phyloP scores from a whole-genome alignment of 2,113 vertebrate genomes.

The Spea bombifrons region DNA sequence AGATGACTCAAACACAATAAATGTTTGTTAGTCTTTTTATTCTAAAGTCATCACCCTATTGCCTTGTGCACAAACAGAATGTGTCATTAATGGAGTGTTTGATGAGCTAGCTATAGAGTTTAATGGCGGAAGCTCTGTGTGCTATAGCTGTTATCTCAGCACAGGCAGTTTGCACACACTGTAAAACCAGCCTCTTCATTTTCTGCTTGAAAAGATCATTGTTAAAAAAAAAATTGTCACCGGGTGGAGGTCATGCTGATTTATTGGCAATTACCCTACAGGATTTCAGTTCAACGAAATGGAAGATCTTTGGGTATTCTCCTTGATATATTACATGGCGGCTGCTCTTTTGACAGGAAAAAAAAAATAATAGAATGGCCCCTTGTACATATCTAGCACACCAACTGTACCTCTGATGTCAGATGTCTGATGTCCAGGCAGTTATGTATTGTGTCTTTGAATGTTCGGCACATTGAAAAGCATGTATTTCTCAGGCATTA shows the following conservation, averaged over 20 bases:
- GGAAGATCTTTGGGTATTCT: constrained; percentile 63
- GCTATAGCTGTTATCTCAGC: constrained; percentile 77
- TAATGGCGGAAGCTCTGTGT: constrained; percentile 71
- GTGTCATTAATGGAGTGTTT: constrained; percentile 85
- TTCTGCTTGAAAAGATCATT: constrained; percentile 92
- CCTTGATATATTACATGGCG: constrained; percentile 55
- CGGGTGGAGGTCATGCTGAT: constrained; percentile 86
- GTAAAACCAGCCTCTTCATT: constrained; percentile 91
- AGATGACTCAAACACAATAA: neutral
- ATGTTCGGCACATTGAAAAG: too few relatives aligned
- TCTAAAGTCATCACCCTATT: constrained; percentile 53
- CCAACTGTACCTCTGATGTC: constrained; percentile 45
- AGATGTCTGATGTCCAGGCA: constrained; percentile 22
- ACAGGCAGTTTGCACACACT: constrained; percentile 71
- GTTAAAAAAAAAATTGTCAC: constrained; percentile 70
- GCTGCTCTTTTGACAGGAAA: constrained; percentile 58
- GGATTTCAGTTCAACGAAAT: constrained; percentile 81
- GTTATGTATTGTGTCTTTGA: too few relatives aligned
- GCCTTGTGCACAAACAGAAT: constrained; percentile 74
- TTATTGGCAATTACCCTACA: constrained; percentile 94
- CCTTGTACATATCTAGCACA: constrained; percentile 49
- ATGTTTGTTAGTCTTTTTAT: constrained; percentile 38
- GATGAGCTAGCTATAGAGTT: constrained; percentile 76
- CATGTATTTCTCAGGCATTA: too few relatives aligned
- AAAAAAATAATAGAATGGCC: constrained; percentile 59